phyloP scores from a whole-genome alignment of 2,113 vertebrate genomes.

The Crotalus tigris region DNA sequence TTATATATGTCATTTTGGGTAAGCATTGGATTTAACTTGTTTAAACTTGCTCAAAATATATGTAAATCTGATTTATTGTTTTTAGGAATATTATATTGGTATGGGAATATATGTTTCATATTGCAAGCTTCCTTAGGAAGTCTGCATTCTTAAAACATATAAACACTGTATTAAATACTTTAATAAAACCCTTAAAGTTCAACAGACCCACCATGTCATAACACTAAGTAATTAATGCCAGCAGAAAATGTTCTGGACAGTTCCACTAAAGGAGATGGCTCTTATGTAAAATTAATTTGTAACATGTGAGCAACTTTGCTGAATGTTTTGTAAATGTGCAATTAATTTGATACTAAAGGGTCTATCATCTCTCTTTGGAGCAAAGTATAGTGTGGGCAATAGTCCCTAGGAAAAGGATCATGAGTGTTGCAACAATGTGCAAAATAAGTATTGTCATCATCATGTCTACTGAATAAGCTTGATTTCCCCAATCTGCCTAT shows the following conservation, averaged over 20 bases:
- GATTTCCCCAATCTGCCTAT: not conserved
- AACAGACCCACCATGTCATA: not conserved
- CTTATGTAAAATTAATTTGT: not conserved
- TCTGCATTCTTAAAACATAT: not conserved
- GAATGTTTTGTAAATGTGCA: not conserved
- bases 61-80: not conserved
- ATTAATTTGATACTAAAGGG: not conserved
- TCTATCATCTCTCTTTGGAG: not conserved
- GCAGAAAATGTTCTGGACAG: not conserved
- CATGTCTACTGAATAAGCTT: not conserved
- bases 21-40: not conserved
- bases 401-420: not conserved
- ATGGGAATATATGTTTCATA: not conserved
- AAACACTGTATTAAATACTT: not conserved
- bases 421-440: not conserved
- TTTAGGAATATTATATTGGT: not conserved
- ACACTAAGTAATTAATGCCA: not conserved
- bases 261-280: not conserved
- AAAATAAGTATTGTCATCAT: not conserved
- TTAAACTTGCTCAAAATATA: not conserved
- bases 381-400: not conserved
- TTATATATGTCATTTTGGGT: not conserved
- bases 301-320: not conserved
- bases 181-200: not conserved
- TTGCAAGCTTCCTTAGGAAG: not conserved